Conservation (phyloP, 2,797 vertebrate species). For the Heliangelus exortis region DNA sequence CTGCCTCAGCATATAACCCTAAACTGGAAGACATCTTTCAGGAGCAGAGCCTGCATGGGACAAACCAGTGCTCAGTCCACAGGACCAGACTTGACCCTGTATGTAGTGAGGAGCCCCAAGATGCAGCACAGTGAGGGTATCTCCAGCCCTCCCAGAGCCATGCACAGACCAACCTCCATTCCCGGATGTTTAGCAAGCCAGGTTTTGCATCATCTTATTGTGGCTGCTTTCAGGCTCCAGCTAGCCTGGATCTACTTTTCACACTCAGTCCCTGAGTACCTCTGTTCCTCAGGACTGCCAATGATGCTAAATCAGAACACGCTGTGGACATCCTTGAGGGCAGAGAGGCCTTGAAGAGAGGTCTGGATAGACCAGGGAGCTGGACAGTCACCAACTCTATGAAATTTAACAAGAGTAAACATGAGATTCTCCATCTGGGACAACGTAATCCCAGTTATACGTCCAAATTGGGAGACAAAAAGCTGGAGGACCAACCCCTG, state of each 20-base stretch:
- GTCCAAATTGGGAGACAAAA: rapidly evolving
- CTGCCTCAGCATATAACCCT: background rate
- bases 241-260: background rate
- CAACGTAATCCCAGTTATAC: background rate
- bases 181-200: background rate
- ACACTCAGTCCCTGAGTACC: too few species aligned
- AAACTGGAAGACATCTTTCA: background rate
- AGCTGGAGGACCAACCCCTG: background rate
- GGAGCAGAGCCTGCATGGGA: rapidly evolving
- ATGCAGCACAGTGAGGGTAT: background rate
- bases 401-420: background rate
- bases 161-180: background rate
- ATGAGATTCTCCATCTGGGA: background rate
- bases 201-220: background rate
- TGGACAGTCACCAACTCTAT: background rate
- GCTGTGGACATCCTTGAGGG: background rate
- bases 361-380: background rate
- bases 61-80: rapidly evolving
- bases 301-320: background rate
- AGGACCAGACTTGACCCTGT: background rate
- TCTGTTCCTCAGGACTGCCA: background rate
- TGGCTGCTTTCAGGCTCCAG: background rate
- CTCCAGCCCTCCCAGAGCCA: background rate
- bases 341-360: background rate
- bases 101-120: background rate